Evolutionary conservation across 1,140 invertebrate genomes (phyloP).

Genomic region (Brachionus koreanus): DNA sequence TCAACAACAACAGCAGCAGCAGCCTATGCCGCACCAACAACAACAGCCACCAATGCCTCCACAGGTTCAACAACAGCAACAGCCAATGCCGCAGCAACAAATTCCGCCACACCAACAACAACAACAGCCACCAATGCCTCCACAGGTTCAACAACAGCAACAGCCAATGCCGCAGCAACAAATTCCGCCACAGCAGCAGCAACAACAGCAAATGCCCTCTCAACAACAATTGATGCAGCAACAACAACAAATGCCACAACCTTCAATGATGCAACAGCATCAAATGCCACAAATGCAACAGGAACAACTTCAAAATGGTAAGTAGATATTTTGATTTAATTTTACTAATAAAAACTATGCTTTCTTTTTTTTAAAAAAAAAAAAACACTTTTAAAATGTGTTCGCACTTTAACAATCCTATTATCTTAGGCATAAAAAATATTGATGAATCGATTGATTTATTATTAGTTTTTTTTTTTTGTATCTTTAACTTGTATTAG

Average conservation of each 20-base stretch:
- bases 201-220: not conserved
- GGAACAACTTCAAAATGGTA: not conserved
- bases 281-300: slow-evolving; percentile 11
- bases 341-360: slow-evolving; percentile 15
- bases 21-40: not conserved
- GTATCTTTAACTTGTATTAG: not conserved
- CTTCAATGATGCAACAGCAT: not conserved
- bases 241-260: not conserved
- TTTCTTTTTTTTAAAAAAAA: not conserved
- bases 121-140: not conserved
- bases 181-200: not conserved
- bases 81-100: not conserved
- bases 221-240: not conserved
- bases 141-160: not conserved
- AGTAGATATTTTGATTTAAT: not conserved
- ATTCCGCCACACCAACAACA: not conserved
- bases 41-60: not conserved
- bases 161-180: not conserved
- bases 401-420: not conserved
- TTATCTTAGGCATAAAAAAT: not conserved
- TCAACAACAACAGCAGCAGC: not conserved
- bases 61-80: not conserved
- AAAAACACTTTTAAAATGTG: not conserved
- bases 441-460: slow-evolving; percentile 35
- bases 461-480: slow-evolving; percentile 11